Evolutionary conservation across 2,888 invertebrate species (phyloP).

Genomic region (Priocnemis perturbator): DNA sequence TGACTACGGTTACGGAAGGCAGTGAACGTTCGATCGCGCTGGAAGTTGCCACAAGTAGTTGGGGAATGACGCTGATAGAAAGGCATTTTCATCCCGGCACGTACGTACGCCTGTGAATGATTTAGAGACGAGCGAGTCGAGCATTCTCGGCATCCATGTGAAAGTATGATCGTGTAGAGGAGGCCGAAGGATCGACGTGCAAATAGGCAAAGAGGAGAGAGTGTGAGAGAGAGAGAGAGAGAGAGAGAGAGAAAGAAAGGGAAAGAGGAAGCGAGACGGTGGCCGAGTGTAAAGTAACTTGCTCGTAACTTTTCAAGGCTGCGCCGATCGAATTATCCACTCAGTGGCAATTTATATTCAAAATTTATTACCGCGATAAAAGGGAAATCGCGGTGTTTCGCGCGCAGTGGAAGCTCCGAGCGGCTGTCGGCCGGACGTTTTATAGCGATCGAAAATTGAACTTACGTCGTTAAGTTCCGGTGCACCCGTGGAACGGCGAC

Average conservation of each 20-base stretch:
- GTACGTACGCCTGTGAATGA: no score
- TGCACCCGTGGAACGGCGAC: no score
- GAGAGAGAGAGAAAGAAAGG: constrained; percentile 9
- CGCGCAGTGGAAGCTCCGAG: not conserved
- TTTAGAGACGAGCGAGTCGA: no score
- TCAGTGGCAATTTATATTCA: constrained; percentile 3
- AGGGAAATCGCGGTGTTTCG: not conserved
- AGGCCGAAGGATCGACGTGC: constrained; percentile 10
- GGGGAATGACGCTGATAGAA: no score
- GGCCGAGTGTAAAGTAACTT: constrained; percentile 30
- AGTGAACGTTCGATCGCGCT: no score
- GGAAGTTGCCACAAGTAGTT: no score
- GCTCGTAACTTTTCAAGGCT: constrained; percentile 4
- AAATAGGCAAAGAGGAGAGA: not conserved
- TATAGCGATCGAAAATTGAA: no score
- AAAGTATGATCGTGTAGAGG: no score
- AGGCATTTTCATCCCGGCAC: no score
- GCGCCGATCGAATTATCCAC: constrained; percentile 9
- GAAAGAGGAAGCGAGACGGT: constrained; percentile 2
- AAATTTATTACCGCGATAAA: not conserved
- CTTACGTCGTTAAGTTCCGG: no score
- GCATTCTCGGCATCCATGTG: no score
- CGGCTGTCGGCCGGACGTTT: no score
- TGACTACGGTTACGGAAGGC: not conserved
- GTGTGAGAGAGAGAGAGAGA: not conserved